Conservation (phyloP, 2,113 vertebrate genomes). For the Lepisosteus oculatus region DNA sequence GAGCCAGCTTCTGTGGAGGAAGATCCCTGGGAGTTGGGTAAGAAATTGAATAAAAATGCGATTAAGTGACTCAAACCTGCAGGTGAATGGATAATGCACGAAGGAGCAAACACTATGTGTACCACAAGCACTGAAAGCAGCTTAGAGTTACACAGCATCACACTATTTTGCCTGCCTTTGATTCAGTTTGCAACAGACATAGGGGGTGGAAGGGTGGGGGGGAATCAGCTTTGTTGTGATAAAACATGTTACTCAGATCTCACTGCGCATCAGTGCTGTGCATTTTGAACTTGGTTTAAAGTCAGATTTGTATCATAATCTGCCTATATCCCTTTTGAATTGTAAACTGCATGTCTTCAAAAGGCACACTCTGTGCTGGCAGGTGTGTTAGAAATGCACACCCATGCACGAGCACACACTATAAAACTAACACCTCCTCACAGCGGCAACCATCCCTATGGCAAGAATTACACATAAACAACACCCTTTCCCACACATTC, state of each 20-base stretch:
- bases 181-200: not conserved
- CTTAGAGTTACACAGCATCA: conserved; percentile 7
- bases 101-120: not conserved
- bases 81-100: conserved; percentile 1
- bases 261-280: not conserved
- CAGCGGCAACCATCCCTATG: too few relatives aligned
- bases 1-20: not conserved
- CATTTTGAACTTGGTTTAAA: too few relatives aligned
- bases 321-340: too few relatives aligned
- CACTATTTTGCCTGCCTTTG: conserved; percentile 6
- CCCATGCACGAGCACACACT: not conserved
- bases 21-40: not conserved
- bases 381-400: not conserved
- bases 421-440: too few relatives aligned
- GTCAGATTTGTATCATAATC: too few relatives aligned
- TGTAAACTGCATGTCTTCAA: too few relatives aligned
- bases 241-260: not conserved
- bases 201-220: not conserved
- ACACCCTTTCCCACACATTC: conserved; percentile 5
- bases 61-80: conserved; percentile 8
- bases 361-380: not conserved
- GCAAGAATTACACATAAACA: not conserved
- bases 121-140: conserved; percentile 12
- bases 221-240: not conserved
- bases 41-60: not conserved